A percentile compares a stretch with the other conserved stretches of the same genome.
Evolutionary conservation across 2,797 vertebrate species (phyloP).

Genomic region (Sebastes kiyomatsui): DNA sequence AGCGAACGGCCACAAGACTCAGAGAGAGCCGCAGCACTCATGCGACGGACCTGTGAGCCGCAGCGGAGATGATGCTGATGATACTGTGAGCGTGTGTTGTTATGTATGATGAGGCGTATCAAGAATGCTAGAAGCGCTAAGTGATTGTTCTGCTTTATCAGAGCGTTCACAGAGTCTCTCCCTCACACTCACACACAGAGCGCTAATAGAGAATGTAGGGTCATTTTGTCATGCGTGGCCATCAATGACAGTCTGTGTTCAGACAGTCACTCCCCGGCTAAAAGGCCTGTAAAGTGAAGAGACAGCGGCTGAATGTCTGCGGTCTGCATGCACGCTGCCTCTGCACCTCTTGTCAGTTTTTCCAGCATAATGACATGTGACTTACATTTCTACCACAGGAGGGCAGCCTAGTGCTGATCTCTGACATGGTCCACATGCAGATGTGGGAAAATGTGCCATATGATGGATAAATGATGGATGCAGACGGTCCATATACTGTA

Average conservation of each 20-base stretch:
- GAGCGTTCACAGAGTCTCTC: constrained; percentile 5
- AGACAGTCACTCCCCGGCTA: constrained; percentile 16
- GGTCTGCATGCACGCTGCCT: constrained; percentile 27
- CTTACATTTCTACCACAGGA: constrained; percentile 64
- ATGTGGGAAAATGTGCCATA: neutral
- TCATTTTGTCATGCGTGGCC: constrained; percentile 1
- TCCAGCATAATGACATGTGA: constrained; percentile 8
- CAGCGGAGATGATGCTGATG: constrained; percentile 24
- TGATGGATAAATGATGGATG: neutral
- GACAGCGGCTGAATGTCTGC: constrained; percentile 54
- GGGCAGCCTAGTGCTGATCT: constrained; percentile 49
- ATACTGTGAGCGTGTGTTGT: constrained; percentile 7
- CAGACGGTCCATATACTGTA: neutral
- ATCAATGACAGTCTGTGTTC: constrained; percentile 39
- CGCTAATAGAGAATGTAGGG: constrained; percentile 4
- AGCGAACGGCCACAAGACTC: constrained; percentile 48
- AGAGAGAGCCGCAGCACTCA: constrained; percentile 35
- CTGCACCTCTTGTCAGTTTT: constrained; percentile 39
- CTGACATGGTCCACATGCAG: neutral
- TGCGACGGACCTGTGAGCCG: neutral
- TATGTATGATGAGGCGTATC: constrained; percentile 9
- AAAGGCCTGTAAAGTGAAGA: constrained; percentile 48
- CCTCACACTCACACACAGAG: neutral
- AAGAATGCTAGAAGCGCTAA: constrained; percentile 1
- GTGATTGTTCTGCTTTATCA: constrained; percentile 26